These are phyloP conservation scores for Anthoptus insignis DNA, from an alignment of 2,888 invertebrate species.

Conservation along the genomic window DNA sequence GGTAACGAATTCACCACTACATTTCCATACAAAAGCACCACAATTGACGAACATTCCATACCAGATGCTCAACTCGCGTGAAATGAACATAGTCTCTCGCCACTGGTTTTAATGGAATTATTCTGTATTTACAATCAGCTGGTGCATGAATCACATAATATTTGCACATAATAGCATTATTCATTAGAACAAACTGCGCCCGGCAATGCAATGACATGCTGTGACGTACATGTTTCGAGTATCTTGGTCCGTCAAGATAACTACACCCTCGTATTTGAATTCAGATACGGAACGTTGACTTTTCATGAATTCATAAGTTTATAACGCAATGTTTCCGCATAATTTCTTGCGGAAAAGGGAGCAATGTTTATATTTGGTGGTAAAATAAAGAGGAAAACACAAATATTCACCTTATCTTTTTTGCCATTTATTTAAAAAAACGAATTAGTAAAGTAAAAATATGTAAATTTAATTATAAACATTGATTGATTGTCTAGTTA, in stretches of 20 bases:
- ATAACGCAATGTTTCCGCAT: neutral
- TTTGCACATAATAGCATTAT: constrained; percentile 45
- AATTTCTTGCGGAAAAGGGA: neutral
- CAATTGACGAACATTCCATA: constrained; percentile 11
- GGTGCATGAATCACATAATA: constrained; percentile 22
- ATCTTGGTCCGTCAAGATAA: constrained; percentile 3
- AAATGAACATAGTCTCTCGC: constrained; percentile 29
- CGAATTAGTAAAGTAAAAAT: no score
- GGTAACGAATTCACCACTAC: neutral
- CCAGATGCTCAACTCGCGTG: constrained; percentile 29
- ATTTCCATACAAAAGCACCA: constrained; percentile 3
- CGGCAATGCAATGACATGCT: constrained; percentile 18
- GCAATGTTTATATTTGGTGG: no score
- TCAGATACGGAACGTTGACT: neutral
- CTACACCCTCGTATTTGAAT: constrained; percentile 3
- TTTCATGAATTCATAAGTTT: neutral
- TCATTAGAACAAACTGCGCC: constrained; percentile 22
- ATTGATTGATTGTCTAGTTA: no score
- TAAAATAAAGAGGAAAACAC: no score
- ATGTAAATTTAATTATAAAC: no score
- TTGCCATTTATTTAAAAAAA: no score
- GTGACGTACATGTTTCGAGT: constrained; percentile 4
- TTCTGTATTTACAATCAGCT: constrained; percentile 14
- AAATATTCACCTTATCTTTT: no score
- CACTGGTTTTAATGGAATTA: constrained; percentile 23